Conservation (phyloP, 2,113 vertebrate genomes). For the Sprattus sprattus region DNA sequence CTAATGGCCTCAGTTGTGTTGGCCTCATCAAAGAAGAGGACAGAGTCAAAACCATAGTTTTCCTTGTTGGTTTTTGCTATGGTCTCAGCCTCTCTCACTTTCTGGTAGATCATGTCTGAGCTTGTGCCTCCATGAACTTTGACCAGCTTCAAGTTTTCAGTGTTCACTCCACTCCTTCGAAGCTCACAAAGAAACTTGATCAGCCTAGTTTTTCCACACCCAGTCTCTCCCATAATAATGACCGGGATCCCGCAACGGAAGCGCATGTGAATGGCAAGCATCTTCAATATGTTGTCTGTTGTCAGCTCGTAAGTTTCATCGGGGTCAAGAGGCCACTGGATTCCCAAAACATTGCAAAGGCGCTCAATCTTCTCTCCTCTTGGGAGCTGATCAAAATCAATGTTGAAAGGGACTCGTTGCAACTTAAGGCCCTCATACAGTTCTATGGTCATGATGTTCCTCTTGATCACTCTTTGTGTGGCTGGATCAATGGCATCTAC, state of each 20-base stretch:
- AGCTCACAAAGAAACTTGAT: slow-evolving; percentile 87
- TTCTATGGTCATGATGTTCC: slow-evolving; percentile 72
- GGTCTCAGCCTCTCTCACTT: slow-evolving; percentile 78
- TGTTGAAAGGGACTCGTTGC: slow-evolving; percentile 87
- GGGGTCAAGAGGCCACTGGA: slow-evolving; percentile 79
- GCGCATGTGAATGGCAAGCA: slow-evolving; percentile 93
- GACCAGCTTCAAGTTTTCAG: slow-evolving; percentile 87
- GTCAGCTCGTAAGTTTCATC: slow-evolving; percentile 93
- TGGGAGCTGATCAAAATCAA: slow-evolving; percentile 80
- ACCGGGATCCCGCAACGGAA: slow-evolving; percentile 94
- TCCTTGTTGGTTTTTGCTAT: slow-evolving; percentile 73
- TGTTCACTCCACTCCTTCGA: slow-evolving; percentile 57
- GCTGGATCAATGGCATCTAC: slow-evolving; percentile 80
- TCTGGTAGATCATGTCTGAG: slow-evolving; percentile 78
- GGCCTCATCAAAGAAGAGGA: slow-evolving; percentile 95
- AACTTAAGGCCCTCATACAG: slow-evolving; percentile 74
- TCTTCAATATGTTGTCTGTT: slow-evolving; percentile 90
- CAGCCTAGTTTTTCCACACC: slow-evolving; percentile 93
- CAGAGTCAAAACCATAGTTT: slow-evolving; percentile 76
- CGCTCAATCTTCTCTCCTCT: slow-evolving; percentile 80
- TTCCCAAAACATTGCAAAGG: slow-evolving; percentile 83
- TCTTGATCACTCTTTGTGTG: slow-evolving; percentile 73
- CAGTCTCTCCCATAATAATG: slow-evolving; percentile 95
- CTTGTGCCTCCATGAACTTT: slow-evolving; percentile 95
- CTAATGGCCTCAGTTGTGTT: slow-evolving; percentile 91